Evolutionary conservation across 2,888 invertebrate species (phyloP).

Genomic region (Cheilosia urbana): DNA sequence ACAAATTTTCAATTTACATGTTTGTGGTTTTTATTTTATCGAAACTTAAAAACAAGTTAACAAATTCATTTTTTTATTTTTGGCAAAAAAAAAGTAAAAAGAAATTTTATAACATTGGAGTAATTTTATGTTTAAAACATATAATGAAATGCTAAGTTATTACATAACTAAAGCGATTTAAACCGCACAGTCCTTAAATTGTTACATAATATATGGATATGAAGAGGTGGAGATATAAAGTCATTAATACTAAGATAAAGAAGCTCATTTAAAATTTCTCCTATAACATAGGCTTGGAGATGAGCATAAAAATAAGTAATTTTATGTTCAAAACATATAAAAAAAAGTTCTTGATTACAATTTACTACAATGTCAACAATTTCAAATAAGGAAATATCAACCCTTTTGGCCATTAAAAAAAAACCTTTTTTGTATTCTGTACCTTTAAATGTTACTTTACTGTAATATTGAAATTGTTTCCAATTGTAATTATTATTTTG

Average conservation of each 20-base stretch:
- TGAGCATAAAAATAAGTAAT: constrained; percentile 4
- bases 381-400: constrained; percentile 11
- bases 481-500: constrained; percentile 38
- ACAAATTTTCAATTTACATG: not conserved
- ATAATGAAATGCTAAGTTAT: too few species aligned
- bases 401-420: not conserved
- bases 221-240: too few species aligned
- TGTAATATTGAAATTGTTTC: constrained; percentile 4
- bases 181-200: too few species aligned
- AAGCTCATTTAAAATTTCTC: too few species aligned
- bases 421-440: constrained; percentile 17
- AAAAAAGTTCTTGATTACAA: not conserved
- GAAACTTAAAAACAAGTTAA: too few species aligned
- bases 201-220: too few species aligned
- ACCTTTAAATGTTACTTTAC: constrained; percentile 14
- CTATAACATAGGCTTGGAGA: too few species aligned
- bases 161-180: too few species aligned
- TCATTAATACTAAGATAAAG: too few species aligned
- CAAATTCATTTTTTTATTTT: too few species aligned
- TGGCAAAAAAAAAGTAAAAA: not conserved
- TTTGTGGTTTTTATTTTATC: not conserved
- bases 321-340: not conserved
- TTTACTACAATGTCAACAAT: not conserved
- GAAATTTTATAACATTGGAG: not conserved
- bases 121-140: too few species aligned